These are phyloP conservation scores for Magallana ariakensis DNA, from an alignment of 1,140 invertebrate species.

Conservation along the genomic window DNA sequence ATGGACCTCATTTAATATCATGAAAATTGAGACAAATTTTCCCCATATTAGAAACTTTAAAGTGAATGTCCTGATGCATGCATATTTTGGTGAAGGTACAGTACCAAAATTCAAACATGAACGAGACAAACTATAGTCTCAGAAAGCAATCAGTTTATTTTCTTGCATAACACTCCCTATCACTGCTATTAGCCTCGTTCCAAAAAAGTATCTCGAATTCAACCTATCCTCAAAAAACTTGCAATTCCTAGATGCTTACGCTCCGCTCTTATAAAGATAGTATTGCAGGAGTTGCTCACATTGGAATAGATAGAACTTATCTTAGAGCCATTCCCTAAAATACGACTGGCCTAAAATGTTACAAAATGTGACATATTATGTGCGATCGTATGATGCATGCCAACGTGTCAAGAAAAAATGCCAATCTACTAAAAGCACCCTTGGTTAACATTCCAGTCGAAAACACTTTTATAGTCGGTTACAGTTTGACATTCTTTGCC, in stretches of 20 bases:
- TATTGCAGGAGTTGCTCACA: constrained; percentile 57
- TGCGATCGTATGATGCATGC: constrained; percentile 60
- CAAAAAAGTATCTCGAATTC: no score
- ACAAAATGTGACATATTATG: constrained; percentile 54
- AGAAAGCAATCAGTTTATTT: no score
- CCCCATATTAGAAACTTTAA: no score
- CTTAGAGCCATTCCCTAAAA: constrained; percentile 50
- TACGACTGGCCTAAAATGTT: constrained; percentile 65
- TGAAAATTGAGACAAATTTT: no score
- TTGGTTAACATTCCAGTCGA: no score
- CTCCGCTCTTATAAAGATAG: constrained; percentile 61
- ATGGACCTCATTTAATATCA: no score
- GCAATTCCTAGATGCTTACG: constrained; percentile 44
- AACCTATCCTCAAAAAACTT: constrained; percentile 52
- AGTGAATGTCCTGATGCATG: constrained; percentile 53
- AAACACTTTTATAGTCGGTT: no score
- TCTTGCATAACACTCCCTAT: no score
- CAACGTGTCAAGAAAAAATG: constrained; percentile 48
- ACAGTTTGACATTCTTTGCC: no score
- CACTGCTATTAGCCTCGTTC: no score
- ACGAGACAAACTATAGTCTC: background rate
- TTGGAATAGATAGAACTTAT: constrained; percentile 58
- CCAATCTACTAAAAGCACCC: constrained; percentile 40
- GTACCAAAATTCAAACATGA: constrained; percentile 45
- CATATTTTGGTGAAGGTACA: constrained; percentile 14